Evolutionary conservation across 2,888 invertebrate genomes (phyloP).

Genomic region (Aphidoletes aphidimyza): DNA sequence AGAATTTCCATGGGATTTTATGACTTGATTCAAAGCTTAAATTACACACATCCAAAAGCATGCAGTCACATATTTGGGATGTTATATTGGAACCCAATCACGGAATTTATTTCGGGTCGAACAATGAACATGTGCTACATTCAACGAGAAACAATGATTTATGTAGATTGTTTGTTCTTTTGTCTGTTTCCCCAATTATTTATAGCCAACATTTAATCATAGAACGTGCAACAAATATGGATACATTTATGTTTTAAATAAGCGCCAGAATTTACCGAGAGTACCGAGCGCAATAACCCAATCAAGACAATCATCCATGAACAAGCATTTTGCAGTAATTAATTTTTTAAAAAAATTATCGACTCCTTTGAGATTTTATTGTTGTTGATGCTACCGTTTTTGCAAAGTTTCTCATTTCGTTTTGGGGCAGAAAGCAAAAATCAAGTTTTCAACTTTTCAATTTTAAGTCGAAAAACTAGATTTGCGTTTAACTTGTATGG

Average conservation of each 20-base stretch:
- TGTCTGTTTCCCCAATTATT: neutral
- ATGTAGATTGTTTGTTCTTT: constrained; percentile 5
- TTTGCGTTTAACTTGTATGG: no score
- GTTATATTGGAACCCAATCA: no score
- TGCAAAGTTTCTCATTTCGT: no score
- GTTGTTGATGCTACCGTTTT: no score
- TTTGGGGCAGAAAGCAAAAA: constrained; percentile 19
- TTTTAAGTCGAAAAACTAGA: no score
- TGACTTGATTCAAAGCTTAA: neutral
- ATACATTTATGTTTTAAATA: no score
- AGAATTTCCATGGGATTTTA: constrained; percentile 32
- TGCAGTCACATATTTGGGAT: no score
- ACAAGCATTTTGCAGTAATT: neutral
- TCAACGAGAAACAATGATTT: neutral
- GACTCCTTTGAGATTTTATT: no score
- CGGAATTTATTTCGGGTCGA: neutral
- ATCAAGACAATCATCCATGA: no score
- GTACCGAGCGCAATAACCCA: neutral
- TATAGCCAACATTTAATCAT: constrained; percentile 6
- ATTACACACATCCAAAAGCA: neutral
- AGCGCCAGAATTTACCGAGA: no score
- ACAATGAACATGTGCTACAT: constrained; percentile 18
- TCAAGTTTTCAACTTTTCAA: neutral
- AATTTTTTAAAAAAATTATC: constrained; percentile 16
- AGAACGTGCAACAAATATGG: neutral